These are phyloP conservation scores for Esox niger DNA, from an alignment of 2,113 vertebrate genomes.

Conservation along the genomic window DNA sequence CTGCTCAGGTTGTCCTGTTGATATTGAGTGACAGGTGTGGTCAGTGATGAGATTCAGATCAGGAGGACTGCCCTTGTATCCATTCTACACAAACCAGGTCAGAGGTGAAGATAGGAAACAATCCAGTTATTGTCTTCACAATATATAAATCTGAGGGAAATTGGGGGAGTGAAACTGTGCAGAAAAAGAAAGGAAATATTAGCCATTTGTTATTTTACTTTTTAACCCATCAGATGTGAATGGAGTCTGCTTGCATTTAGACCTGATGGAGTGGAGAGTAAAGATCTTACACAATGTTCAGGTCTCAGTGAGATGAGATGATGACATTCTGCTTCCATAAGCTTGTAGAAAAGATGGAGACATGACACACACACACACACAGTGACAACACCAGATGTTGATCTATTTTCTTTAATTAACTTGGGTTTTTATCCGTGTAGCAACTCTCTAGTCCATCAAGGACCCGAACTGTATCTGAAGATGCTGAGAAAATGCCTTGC, in stretches of 20 bases:
- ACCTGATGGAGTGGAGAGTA: background rate
- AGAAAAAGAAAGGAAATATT: background rate
- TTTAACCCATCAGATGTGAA: slow-evolving; percentile 28
- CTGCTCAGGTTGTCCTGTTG: background rate
- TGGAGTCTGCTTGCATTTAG: slow-evolving; percentile 38
- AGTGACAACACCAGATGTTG: slow-evolving; percentile 4
- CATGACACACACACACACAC: slow-evolving; percentile 3
- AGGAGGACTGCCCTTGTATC: slow-evolving; percentile 21
- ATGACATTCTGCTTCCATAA: slow-evolving; percentile 52
- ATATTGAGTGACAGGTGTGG: slow-evolving; percentile 40
- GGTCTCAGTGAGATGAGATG: slow-evolving; percentile 35
- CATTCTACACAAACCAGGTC: background rate
- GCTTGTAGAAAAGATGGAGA: slow-evolving; percentile 45
- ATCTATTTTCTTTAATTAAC: slow-evolving; percentile 6
- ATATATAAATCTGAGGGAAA: slow-evolving; percentile 40
- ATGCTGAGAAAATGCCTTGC: background rate
- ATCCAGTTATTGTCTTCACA: slow-evolving; percentile 33
- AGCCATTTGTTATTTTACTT: slow-evolving; percentile 32
- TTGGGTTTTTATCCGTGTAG: background rate
- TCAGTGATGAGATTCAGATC: background rate
- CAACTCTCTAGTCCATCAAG: background rate
- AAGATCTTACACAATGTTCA: slow-evolving; percentile 24
- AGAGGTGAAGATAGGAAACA: background rate
- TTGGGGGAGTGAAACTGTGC: background rate
- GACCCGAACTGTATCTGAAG: background rate